phyloP scores from a whole-genome alignment of 2,113 vertebrate genomes.

The Pagrus major region DNA sequence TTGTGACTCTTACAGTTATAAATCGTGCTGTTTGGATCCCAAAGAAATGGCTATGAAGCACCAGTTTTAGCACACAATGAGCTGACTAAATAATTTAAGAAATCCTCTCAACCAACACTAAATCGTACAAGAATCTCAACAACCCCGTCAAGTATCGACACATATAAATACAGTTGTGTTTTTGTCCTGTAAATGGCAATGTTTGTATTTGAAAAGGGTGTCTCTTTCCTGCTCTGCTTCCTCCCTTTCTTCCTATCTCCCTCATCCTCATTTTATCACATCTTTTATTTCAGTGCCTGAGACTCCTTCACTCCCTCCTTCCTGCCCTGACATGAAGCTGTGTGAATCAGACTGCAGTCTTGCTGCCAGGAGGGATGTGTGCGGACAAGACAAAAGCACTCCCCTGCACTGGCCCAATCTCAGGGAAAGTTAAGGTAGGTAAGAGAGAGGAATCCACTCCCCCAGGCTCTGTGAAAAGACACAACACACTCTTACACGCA shows the following conservation, averaged over 20 bases:
- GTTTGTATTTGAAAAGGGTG: background rate
- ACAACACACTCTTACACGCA: slow-evolving; percentile 22
- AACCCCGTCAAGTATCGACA: background rate
- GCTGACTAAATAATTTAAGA: background rate
- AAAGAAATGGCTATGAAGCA: background rate
- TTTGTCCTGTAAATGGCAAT: background rate
- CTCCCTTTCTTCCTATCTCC: background rate
- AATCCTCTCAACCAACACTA: background rate
- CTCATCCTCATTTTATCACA: background rate
- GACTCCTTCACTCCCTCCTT: slow-evolving; percentile 20
- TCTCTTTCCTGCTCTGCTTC: background rate
- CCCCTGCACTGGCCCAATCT: slow-evolving; percentile 40
- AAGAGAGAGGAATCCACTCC: slow-evolving; percentile 65
- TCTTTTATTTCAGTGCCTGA: slow-evolving; percentile 27
- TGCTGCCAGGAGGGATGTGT: slow-evolving; percentile 65
- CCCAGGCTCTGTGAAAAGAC: slow-evolving; percentile 48
- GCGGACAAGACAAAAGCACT: slow-evolving; percentile 64
- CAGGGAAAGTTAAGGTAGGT: slow-evolving; percentile 37
- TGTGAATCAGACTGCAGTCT: slow-evolving; percentile 67
- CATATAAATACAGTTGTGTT: background rate
- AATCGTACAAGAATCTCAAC: background rate
- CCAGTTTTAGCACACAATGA: background rate
- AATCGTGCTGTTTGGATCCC: background rate
- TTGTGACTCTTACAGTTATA: background rate
- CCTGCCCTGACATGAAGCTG: slow-evolving; percentile 65